Evolutionary conservation across 2,797 vertebrate genomes (phyloP), one percentile per base, ranked within the genome.

Genomic region (Notolabrus celidotus): DNA sequence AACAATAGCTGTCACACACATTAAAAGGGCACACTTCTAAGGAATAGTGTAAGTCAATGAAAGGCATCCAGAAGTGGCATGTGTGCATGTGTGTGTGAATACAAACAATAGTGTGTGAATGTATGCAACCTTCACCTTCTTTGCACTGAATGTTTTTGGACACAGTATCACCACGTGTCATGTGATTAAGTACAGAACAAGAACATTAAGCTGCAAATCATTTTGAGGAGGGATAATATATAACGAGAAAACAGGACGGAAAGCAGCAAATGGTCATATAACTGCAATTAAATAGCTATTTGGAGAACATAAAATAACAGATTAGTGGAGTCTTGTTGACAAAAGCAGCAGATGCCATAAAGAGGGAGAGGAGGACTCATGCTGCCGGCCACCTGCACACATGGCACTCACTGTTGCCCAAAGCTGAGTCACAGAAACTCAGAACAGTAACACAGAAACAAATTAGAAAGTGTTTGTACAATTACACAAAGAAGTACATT

Each of bases 351-450:
- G 50, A 65, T 4, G 14, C 33, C 17, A 1, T 12, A 16, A 25
- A 56, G 22, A 43, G 36, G 49, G 46, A 54, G 62, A 50, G 19
- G 51, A 58, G 64, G 71, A 76, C 33, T 31, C 72, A 62, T 58
- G 71, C 67, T 72, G 60, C 16, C 43, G 59, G n/a, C 75, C 71
- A 72, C 63, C 67, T 65, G 75, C 67, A 65, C 46, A 7, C 20
- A 27, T 69, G 60, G 51, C 59, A 34, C 68, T 33, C 10, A 42
- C 43, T 41, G 14, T 14, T 58, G 57, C 34, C n/a, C 38, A 46
- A 46, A 1, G 14, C 7, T 53, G 65, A 70, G 52, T 53, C 70
- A 51, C 34, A 52, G n/a, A 56, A 60, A 65, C 16, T 12, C 29
- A 43, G 23, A 55, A 57, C 5, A 56, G 67, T 58, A 3, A 67